phyloP scores from a whole-genome alignment of 2,797 vertebrate species.

The Tauraco hartlaubi region DNA sequence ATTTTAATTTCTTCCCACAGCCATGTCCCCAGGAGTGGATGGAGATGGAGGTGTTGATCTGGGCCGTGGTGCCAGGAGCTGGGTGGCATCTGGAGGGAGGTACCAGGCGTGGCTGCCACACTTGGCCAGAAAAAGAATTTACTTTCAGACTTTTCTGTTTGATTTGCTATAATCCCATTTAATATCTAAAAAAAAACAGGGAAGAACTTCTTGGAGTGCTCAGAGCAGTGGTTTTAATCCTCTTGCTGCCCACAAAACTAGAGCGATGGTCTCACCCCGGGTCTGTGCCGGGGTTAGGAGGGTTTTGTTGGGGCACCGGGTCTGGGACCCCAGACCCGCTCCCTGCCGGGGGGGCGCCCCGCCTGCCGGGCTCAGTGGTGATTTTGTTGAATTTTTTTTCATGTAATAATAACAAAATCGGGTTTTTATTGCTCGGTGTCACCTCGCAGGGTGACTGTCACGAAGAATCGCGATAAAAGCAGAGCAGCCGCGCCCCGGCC shows the following conservation, averaged over 20 bases:
- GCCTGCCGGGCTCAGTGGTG: no score
- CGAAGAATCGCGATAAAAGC: conserved; percentile 95
- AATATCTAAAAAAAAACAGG: neutral
- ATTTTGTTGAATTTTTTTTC: no score
- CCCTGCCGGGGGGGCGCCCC: neutral
- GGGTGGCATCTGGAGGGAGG: neutral
- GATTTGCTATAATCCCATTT: neutral
- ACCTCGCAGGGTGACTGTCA: conserved; percentile 91
- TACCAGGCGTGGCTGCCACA: neutral
- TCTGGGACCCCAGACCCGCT: neutral
- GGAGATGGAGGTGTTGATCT: neutral
- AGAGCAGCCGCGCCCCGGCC: conserved; percentile 88
- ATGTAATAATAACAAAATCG: neutral
- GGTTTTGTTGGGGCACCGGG: neutral
- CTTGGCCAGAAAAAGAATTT: neutral
- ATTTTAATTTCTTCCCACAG: neutral
- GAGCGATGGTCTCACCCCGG: neutral
- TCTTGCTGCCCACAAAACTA: no score
- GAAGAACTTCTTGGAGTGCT: neutral
- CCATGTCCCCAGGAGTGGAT: rapidly evolving
- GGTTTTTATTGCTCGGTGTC: conserved; percentile 89
- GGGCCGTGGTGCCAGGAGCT: neutral
- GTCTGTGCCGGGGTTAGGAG: no score
- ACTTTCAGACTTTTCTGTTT: neutral
- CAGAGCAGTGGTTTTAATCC: neutral